Percentiles rank a stretch among this genome's conserved stretches.
These are phyloP conservation scores for Vanessa tameamea DNA, from an alignment of 1,140 invertebrate genomes.

Conservation along the genomic window DNA sequence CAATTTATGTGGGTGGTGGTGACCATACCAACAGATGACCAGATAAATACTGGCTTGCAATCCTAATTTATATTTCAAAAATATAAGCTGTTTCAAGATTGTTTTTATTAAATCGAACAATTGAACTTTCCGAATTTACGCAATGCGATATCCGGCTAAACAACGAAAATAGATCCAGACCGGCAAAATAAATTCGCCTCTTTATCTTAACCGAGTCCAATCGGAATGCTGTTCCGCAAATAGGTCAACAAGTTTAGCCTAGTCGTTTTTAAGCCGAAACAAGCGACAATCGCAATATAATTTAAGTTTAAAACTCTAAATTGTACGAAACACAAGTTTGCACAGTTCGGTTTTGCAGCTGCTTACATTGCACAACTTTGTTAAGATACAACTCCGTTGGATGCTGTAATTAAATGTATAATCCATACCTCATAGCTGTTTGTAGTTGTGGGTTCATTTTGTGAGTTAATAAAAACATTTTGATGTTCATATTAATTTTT, in stretches of 20 bases:
- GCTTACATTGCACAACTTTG: conserved; percentile 28
- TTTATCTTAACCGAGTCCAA: conserved; percentile 6
- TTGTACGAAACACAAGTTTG: conserved; percentile 24
- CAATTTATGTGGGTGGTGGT: too few relatives aligned
- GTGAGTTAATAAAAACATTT: not conserved
- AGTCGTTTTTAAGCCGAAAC: conserved; percentile 24
- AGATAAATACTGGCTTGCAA: too few relatives aligned
- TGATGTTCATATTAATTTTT: too few relatives aligned
- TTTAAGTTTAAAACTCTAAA: conserved; percentile 31
- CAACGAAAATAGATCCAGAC: not conserved
- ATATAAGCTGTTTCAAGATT: too few relatives aligned
- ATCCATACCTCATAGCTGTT: conserved; percentile 16
- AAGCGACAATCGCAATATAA: conserved; percentile 25
- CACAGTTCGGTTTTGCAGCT: conserved; percentile 26
- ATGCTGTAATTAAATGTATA: conserved; percentile 27
- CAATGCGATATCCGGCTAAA: conserved; percentile 1
- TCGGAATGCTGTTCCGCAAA: conserved; percentile 7
- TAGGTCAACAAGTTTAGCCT: conserved; percentile 20
- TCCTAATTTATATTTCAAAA: too few relatives aligned
- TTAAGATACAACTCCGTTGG: conserved; percentile 18
- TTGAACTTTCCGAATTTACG: not conserved
- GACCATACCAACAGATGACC: too few relatives aligned
- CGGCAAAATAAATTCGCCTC: not conserved
- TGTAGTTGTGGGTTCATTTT: not conserved
- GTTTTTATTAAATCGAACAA: not conserved